Base-by-base conservation (phyloP, 2,888 invertebrate genomes). In the Caenorhabditis japonica region DNA sequence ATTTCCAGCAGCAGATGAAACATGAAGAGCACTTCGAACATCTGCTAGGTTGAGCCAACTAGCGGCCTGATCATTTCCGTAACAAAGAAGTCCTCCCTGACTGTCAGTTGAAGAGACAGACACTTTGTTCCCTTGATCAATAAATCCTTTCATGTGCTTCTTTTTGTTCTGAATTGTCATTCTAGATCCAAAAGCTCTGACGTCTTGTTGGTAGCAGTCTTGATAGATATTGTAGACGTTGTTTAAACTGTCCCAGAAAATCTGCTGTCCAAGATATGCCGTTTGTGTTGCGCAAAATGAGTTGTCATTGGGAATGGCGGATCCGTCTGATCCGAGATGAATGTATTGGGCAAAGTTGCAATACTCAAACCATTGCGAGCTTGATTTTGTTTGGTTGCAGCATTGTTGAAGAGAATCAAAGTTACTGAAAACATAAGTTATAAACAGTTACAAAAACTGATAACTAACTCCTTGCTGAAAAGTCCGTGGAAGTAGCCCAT, bases 191-290 rank as follows among this genome's bases (percentile, higher is more conserved):
- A 77, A 79, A 17, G 66, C 68, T 25, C 39, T 47, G 8, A 51
- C 39, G 10, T 68, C 61, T 21, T 82, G 79, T 46, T 82, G 73
- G 62, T 84, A 84, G 52, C 84, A 84, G 46, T 84, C 84, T 58
- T 82, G 79, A 39, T 79, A 82, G 23, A 79, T 80, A 72, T 83
- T 83, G 77, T 84, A 84, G 19, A 83, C 80, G 53, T 80, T 58
- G 56, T 81, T 82, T 53, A 74, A 46, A n/a, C 64, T 66, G 58
- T 69, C 68, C 79, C 74, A 78, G 43, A 78, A 64, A 25, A 73
- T 62, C 15, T 56, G 33, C 52, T 79, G 77, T 47, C 74, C 75
- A 10, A 79, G 27, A 43, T 72, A 52, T 27, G 77, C 75, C 21
- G 80, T 73, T 21, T 66, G 71, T 30, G 56, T 64, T 1, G 76